Base-by-base conservation (phyloP, 2,888 invertebrate genomes). In the Drosophila atripex region DNA sequence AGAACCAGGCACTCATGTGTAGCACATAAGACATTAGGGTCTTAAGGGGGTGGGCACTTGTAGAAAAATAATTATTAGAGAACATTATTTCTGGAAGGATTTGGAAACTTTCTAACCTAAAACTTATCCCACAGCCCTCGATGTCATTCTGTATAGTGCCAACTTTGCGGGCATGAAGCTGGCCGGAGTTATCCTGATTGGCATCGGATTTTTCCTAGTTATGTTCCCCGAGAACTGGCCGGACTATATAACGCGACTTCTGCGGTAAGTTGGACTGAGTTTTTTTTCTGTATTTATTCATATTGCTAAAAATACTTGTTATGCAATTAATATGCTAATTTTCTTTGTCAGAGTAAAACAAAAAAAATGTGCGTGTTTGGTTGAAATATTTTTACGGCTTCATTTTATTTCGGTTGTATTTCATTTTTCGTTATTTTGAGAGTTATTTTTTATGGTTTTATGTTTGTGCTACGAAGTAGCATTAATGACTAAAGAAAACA, bases 151-250 rank as follows among this genome's bases (percentile, higher is more conserved):
- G 65, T 97, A 98, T 90, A 95, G 95, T 58, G 96, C 96, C 11
- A 94, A 95, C 86, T 98, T 98, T 91, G 95, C 96, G 88, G 98
- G 97, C 45, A 98, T 98, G 98, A 97, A 98, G 93, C 92, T 98
- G 85, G 96, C 98, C n/a, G 98, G 98, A 28, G 96, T 98, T 90
- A 95, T 98, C 77, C 93, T 98, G 57, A 97, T 98, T 84, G 94
- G 95, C 0, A 95, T 97, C 58, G 98, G 98, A 55, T 97, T 98
- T 93, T 95, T 97, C 91, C 93, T 98, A 57, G 98, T 98, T 71
- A 96, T 98, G 95, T 96, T 98, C 84, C 98, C 98, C 0, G 97
- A 97, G 91, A 97, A 98, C 93, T 98, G 98, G 98, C 97, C 98
- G 0, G 97, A 97, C 90, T 98, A 97, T 91, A 96, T 98, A 91